Percentiles rank a stretch among this genome's conserved stretches.
Conservation (phyloP, 1,140 invertebrate species). For the Brevipalpus yothersi region DNA sequence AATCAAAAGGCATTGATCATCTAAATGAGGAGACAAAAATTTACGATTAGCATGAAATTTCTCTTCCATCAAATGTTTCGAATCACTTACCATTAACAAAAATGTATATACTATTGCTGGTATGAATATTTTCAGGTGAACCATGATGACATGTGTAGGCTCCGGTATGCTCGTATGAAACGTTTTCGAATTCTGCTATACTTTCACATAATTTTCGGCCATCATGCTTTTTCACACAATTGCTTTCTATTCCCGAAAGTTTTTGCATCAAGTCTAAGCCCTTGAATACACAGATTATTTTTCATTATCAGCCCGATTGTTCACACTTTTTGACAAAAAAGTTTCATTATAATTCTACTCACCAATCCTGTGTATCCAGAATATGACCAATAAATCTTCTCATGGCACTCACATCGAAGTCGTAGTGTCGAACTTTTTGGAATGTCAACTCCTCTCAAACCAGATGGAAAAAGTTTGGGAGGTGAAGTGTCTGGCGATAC, state of each 20-base stretch:
- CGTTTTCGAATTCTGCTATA: neutral
- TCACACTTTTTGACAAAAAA: neutral
- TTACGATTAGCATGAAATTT: neutral
- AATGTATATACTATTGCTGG: conserved; percentile 4
- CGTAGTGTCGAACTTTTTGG: neutral
- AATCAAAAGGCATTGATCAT: conserved; percentile 8
- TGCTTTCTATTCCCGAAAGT: neutral
- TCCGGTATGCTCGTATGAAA: neutral
- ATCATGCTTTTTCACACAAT: neutral
- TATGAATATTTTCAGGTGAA: neutral
- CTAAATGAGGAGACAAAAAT: neutral
- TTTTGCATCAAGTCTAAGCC: neutral
- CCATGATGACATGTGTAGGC: neutral
- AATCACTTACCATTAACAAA: conserved; percentile 10
- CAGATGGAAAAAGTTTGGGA: neutral
- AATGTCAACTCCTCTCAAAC: neutral
- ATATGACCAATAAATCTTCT: neutral
- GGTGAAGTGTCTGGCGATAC: neutral
- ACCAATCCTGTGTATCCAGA: neutral
- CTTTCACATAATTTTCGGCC: neutral
- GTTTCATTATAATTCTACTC: neutral
- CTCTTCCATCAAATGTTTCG: neutral
- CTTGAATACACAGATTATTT: neutral
- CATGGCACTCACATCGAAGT: neutral
- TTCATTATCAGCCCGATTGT: no score